Evolutionary conservation across 2,113 vertebrate species (phyloP).

Genomic region (Desmodus rotundus): DNA sequence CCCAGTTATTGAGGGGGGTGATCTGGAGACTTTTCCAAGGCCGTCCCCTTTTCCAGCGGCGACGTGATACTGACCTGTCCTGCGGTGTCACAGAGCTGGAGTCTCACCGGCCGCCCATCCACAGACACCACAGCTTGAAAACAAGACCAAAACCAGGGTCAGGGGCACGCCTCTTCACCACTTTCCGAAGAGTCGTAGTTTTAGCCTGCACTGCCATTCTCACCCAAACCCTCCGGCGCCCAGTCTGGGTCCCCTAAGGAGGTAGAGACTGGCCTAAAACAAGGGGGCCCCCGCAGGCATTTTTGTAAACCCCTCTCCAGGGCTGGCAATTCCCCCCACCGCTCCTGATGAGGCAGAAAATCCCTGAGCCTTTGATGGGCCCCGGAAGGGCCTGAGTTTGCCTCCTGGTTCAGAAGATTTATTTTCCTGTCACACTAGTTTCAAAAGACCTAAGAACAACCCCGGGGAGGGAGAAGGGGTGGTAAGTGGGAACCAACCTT

Average conservation of each 20-base stretch:
- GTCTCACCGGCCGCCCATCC: slow-evolving; percentile 89
- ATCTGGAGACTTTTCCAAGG: neutral
- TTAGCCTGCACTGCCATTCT: neutral
- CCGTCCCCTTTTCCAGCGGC: neutral
- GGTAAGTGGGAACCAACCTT: neutral
- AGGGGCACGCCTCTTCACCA: neutral
- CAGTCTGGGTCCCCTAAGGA: neutral
- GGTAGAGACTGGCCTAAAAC: neutral
- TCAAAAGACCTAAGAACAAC: neutral
- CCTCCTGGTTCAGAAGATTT: neutral
- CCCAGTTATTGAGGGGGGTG: neutral
- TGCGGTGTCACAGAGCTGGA: slow-evolving; percentile 94
- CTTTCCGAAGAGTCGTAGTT: neutral
- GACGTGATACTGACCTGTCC: slow-evolving; percentile 88
- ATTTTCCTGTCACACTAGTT: neutral
- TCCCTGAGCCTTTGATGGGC: neutral
- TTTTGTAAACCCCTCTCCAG: neutral
- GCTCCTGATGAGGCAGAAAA: neutral
- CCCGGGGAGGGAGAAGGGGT: neutral
- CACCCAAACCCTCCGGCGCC: neutral
- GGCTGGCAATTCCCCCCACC: neutral
- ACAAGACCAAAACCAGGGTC: slow-evolving; percentile 36
- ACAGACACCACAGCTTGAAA: slow-evolving; percentile 89
- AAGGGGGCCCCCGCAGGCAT: neutral
- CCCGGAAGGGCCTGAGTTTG: neutral